Percentiles rank a stretch among this genome's conserved stretches.
Conservation (phyloP, 2,888 invertebrate species). For the Acanthacorydalis orientalis region DNA sequence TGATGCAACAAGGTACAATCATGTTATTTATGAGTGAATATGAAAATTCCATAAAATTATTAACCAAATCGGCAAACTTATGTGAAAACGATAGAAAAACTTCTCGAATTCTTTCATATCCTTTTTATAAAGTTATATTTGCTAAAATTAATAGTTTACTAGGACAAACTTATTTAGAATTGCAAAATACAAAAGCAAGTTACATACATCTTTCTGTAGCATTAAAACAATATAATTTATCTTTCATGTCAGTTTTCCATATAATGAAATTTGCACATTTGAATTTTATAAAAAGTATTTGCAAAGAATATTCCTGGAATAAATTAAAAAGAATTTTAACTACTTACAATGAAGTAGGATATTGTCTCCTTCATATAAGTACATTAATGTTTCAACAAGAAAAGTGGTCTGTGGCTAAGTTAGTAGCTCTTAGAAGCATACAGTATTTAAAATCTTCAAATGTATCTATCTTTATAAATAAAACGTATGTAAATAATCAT, state of each 20-base stretch:
- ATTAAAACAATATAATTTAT: conserved; percentile 16
- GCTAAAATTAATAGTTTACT: conserved; percentile 15
- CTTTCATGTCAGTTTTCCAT: conserved; percentile 10
- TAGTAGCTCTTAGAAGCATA: conserved; percentile 14
- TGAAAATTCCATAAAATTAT: conserved; percentile 17
- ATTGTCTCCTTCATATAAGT: conserved; percentile 13
- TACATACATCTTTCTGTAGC: conserved; percentile 14
- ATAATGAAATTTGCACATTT: too few relatives aligned
- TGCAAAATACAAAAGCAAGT: conserved; percentile 12
- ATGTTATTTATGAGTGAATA: conserved; percentile 18
- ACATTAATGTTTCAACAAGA: conserved; percentile 14
- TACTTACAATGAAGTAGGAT: conserved; percentile 11
- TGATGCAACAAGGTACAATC: conserved; percentile 20
- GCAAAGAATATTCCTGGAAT: too few relatives aligned
- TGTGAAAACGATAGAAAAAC: conserved; percentile 12
- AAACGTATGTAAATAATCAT: too few relatives aligned
- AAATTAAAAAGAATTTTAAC: not conserved
- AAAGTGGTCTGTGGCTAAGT: conserved; percentile 17
- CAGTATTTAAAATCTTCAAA: conserved; percentile 24
- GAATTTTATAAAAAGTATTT: too few relatives aligned
- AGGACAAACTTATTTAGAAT: conserved; percentile 12
- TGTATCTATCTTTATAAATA: conserved; percentile 22
- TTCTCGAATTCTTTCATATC: conserved; percentile 8
- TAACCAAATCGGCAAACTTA: conserved; percentile 14
- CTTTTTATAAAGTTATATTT: conserved; percentile 12